Base-by-base conservation (phyloP, 2,113 vertebrate genomes). In the Talpa occidentalis region DNA sequence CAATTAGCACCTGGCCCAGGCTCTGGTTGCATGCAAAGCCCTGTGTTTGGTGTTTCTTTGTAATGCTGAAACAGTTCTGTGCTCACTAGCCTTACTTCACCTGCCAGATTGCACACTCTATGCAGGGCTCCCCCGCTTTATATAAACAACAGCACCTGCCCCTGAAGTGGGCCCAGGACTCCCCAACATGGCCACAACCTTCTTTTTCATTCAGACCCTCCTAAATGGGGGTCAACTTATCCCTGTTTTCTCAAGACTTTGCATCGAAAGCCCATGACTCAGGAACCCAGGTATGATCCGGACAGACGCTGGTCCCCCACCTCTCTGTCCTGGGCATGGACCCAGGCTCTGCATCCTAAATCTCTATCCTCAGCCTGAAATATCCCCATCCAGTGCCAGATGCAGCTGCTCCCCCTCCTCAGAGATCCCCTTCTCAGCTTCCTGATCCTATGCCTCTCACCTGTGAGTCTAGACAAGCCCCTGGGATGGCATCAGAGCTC, bases 341-440 rank as follows among this genome's bases (percentile, higher is more conserved):
- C 28, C 30, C 81, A 87, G 5, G 1, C 62, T 90, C 22, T 69
- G 4, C 21, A 30, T 17, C 24, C 66, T 72, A 40, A 83, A 67
- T 74, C 60, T 83, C 60, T 56, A 26, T 79, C 37, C 26, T 84
- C 22, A 77, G 24, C 26, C 81, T 88, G n/a, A 94, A 94, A 89
- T 21, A 22, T 21, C 14, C 28, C 77, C 32, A 84, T 42, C 83
- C 28, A 64, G 82, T 30, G 28, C 12, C 21, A 47, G 8, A 1
- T 59, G 59, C 62, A 56, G 11, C 28, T 15, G 60, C 1, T 6
- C 42, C 21, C 37, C 8, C n/a, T 94, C 40, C 77, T 67, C 35
- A 76, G 52, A 70, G 6, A 47, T 35, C 52, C 1, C 21, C 10
- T 84, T 37, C 12, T 47, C 32, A n/a, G 24, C 15, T 32, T 28